These are phyloP conservation scores for Sprattus sprattus DNA, from an alignment of 2,113 vertebrate species.

Conservation along the genomic window DNA sequence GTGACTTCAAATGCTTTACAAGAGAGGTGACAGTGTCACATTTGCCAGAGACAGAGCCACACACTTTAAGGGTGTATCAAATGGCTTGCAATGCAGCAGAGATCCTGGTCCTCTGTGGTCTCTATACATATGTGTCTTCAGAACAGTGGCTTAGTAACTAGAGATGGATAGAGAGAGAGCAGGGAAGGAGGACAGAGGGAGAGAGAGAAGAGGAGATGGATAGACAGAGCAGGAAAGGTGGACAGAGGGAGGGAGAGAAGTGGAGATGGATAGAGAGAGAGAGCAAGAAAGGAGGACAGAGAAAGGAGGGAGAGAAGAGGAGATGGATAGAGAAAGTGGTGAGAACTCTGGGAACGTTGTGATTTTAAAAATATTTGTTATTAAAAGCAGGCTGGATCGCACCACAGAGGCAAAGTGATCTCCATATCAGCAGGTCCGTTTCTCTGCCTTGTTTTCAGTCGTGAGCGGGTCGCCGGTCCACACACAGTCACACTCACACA, in stretches of 20 bases:
- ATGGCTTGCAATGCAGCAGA: not conserved
- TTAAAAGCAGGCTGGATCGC: not conserved
- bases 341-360: not conserved
- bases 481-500: no score
- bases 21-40: slow-evolving; percentile 14
- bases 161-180: no score
- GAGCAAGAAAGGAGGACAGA: not conserved
- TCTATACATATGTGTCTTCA: not conserved
- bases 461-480: not conserved
- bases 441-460: not conserved
- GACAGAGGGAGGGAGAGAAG: no score
- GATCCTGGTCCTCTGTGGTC: slow-evolving; percentile 27
- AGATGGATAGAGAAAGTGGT: not conserved
- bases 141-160: no score
- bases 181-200: no score
- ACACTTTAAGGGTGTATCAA: slow-evolving; percentile 24
- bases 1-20: slow-evolving; percentile 26
- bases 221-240: no score
- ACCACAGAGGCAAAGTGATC: not conserved
- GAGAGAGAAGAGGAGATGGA: no score
- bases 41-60: not conserved
- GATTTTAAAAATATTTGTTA: slow-evolving; percentile 11
- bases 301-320: no score
- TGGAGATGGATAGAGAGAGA: not conserved
- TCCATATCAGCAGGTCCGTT: not conserved